Base-by-base conservation (phyloP, 1,140 invertebrate genomes). In the Drosophila miranda region DNA sequence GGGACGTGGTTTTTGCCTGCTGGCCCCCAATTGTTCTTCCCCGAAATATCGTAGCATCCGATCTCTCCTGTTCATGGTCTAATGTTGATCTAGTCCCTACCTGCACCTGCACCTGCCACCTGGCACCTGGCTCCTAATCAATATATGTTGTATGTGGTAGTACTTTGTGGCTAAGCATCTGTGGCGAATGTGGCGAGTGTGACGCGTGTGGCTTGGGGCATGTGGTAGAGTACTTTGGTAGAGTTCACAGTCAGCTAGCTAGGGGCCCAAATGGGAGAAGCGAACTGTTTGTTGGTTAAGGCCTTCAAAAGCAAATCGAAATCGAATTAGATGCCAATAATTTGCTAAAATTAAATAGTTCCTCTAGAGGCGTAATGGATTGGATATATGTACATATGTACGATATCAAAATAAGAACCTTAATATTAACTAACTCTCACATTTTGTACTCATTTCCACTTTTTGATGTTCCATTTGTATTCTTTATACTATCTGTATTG, bases 371-470 rank as follows among this genome's bases (percentile, higher is more conserved):
- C 57, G 28, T 41, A 7, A 52, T 16, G 38, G 19, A 43, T 28
- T 41, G 48, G 14, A 51, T 58, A 50, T 43, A 51, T 58, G 43
- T 43, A 26, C 34, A 34, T n/a, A 30, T 38, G 55, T 26, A 45
- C 23, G 19, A 77, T 58, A 77, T 72, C 52, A 54, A 73, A 66
- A 53, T 55, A 48, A 64, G 34, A 64, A 45, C 30, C 61, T 72
- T 14, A 55, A 13, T 5, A 38, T 38, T 38, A 38, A 38, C 56
- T 54, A 77, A 38, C 56, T 54, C 34, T 52, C 26, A 59, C 57
- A 77, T 59, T 77, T 77, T 77, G 74, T 77, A 77, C 74, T 77
- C 55, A 72, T 77, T 63, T 67, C 28, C 50, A 43, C 52, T 54
- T 54, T 53, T 56, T 42, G 4, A 9, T 52, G 56, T 30, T 14